phyloP scores from a whole-genome alignment of 2,113 vertebrate genomes.

The Albula goreensis region DNA sequence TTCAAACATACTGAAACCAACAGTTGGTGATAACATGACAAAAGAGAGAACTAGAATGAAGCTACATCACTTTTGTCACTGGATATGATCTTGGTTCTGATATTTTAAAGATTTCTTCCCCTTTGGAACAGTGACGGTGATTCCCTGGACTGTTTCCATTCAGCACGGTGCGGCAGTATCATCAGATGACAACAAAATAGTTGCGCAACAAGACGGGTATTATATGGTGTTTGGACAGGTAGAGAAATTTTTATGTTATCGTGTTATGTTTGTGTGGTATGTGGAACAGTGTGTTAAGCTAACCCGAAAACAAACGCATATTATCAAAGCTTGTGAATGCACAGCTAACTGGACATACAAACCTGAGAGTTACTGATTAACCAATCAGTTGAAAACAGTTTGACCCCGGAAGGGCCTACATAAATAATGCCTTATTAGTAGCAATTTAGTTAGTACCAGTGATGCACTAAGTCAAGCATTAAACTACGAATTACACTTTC shows the following conservation, averaged over 20 bases:
- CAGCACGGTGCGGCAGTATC: constrained; percentile 59
- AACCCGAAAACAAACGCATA: background rate
- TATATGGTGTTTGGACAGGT: constrained; percentile 69
- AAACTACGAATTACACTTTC: too few species aligned
- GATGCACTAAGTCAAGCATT: too few species aligned
- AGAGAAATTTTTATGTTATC: constrained; percentile 40
- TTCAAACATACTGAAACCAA: too few species aligned
- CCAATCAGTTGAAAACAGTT: too few species aligned
- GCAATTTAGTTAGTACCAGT: too few species aligned
- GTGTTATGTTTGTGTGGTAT: background rate
- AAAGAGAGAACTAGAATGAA: background rate
- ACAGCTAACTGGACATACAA: too few species aligned
- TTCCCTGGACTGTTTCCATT: constrained; percentile 64
- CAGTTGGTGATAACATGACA: background rate
- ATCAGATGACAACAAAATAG: constrained; percentile 60
- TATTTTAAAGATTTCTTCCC: background rate
- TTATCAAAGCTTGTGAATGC: background rate
- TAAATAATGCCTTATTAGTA: too few species aligned
- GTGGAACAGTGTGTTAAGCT: background rate
- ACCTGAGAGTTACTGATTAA: too few species aligned
- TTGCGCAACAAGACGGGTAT: constrained; percentile 66
- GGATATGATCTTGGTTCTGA: background rate
- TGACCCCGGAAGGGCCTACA: too few species aligned
- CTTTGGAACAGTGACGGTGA: constrained; percentile 52
- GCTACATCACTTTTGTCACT: background rate